Percentiles rank a stretch among this genome's conserved stretches.
phyloP scores from a whole-genome alignment of 2,113 vertebrate species.

The Limanda limanda region DNA sequence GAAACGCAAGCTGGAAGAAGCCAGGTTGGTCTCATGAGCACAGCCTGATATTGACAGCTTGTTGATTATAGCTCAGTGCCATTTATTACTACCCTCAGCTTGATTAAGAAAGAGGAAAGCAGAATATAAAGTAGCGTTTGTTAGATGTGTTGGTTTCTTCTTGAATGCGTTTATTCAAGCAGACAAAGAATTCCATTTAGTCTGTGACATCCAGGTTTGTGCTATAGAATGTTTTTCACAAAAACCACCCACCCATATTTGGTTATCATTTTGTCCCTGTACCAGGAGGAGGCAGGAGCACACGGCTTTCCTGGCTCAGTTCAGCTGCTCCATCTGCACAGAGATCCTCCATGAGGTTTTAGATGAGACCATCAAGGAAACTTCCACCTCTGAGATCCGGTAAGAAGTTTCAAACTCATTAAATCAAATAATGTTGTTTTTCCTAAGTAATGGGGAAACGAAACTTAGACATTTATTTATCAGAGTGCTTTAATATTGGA shows the following conservation, averaged over 20 bases:
- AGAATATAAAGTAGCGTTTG: not conserved
- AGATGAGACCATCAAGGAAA: conserved; percentile 79
- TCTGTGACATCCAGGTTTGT: not conserved
- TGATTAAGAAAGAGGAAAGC: too few species aligned
- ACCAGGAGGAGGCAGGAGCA: conserved; percentile 87
- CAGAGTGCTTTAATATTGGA: too few species aligned
- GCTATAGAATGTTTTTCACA: not conserved
- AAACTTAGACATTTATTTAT: too few species aligned
- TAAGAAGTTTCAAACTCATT: conserved; percentile 62
- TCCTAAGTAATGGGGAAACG: too few species aligned
- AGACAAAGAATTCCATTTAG: not conserved
- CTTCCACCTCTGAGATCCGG: conserved; percentile 84
- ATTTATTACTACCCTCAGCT: not conserved
- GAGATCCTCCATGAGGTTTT: conserved; percentile 87
- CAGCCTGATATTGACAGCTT: not conserved
- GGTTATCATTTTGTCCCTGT: not conserved
- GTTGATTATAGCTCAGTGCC: not conserved
- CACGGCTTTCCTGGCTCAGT: conserved; percentile 81
- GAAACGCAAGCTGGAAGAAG: conserved; percentile 85
- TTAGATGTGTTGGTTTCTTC: not conserved
- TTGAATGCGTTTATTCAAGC: not conserved
- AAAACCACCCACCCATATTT: not conserved
- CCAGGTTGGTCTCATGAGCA: conserved; percentile 79
- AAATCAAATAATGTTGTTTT: too few species aligned
- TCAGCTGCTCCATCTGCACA: conserved; percentile 83